Conservation (phyloP, 1,140 invertebrate species). For the Procambarus virginalis region DNA sequence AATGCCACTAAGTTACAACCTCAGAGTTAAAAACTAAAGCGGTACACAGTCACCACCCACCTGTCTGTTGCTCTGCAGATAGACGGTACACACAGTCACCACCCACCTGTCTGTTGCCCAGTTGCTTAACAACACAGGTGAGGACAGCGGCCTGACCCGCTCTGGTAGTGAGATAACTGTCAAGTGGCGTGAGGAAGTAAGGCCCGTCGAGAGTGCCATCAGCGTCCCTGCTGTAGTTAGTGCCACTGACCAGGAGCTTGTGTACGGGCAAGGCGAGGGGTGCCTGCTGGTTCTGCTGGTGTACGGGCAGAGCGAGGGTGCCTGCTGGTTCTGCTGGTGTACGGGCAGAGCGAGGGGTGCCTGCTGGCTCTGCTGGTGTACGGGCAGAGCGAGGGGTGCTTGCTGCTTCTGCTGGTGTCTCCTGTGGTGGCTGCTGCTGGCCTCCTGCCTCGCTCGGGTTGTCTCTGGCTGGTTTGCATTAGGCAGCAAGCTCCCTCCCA, state of each 20-base stretch:
- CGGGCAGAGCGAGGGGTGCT: no score
- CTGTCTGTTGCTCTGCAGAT: not conserved
- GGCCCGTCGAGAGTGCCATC: slow-evolving; percentile 1
- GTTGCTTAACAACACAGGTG: slow-evolving; percentile 54
- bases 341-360: no score
- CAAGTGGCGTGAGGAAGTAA: slow-evolving; percentile 8
- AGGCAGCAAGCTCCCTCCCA: not conserved
- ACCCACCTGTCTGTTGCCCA: slow-evolving; percentile 57
- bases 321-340: not conserved
- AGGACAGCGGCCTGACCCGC: slow-evolving; percentile 57
- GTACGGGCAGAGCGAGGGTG: no score
- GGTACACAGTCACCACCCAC: not conserved
- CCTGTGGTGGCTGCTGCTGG: not conserved
- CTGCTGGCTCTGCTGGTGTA: no score
- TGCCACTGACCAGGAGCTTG: not conserved
- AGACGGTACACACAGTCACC: not conserved
- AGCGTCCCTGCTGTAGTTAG: not conserved
- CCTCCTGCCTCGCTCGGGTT: no score
- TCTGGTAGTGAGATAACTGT: slow-evolving; percentile 42
- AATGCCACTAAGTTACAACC: no score
- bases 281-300: no score
- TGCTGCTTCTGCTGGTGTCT: not conserved
- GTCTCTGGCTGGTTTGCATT: not conserved
- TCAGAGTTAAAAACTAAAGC: no score
- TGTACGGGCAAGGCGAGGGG: no score